Evolutionary conservation across 2,888 invertebrate species (phyloP), one percentile per base, ranked within the genome.

Genomic region (Nasonia oneida): DNA sequence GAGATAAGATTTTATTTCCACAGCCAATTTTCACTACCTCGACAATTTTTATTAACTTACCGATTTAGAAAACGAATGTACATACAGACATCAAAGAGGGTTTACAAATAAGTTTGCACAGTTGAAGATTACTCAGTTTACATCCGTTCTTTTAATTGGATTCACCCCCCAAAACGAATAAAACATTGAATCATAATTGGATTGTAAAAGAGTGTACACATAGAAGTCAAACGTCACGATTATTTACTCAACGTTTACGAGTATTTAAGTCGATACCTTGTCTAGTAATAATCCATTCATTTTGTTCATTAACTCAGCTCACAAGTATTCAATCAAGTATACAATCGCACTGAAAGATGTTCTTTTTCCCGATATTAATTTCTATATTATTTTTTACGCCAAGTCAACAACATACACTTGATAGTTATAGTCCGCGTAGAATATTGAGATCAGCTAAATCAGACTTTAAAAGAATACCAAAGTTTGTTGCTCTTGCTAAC

Each of bases 401-500:
- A 42, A 81, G 74, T 42, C 1, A 74, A 14, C 74, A 74, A 29
- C 61, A 74, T 29, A 50, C 57, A 8, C 39, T 73, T 15, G 15
- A n/a, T 1, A 64, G 4, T 29, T 3, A 14, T 0, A 64, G 14
- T 29, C 12, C 12, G 3, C 67, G 8, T 67, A 67, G 8, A 61
- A 23, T 23, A 33, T 8, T n/a, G 14, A 15, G 15, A 3, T 10
- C 53, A 33, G 18, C 14, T 67, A 14, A 23, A 23, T 76, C 50
- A 39, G 23, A 14, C 15, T 85, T 90, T 83, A 92, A 93, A 78
- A 92, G 91, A 10, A 87, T 92, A 37, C 85, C 81, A 2, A 5
- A 67, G 73, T 67, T 85, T 12, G 33, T 37, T 10, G 29, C 33
- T 1, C 70, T 86, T 10, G 64, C 3, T 6, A 75, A 33, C 0